These are phyloP conservation scores for Pollenia angustigena DNA, from an alignment of 2,888 invertebrate species.

Conservation along the genomic window DNA sequence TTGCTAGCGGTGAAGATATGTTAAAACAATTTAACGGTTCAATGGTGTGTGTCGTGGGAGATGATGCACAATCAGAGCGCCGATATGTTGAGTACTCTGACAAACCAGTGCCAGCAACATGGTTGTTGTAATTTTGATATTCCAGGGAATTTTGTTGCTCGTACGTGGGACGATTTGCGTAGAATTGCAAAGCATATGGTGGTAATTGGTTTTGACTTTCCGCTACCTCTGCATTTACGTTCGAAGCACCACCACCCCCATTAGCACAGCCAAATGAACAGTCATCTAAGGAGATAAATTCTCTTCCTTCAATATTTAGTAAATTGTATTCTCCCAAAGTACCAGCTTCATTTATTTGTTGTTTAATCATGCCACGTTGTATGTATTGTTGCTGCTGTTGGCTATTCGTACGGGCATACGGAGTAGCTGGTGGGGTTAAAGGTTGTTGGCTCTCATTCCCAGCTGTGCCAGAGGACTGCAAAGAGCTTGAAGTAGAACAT, in stretches of 20 bases:
- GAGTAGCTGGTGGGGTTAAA: conserved; percentile 83
- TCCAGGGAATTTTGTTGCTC: conserved; percentile 68
- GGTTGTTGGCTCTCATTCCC: conserved; percentile 77
- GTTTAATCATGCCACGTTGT: conserved; percentile 76
- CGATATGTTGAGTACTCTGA: conserved; percentile 45
- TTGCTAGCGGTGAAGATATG: conserved; percentile 65
- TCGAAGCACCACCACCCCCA: conserved; percentile 24
- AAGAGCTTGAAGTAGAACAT: conserved; percentile 82
- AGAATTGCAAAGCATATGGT: conserved; percentile 66
- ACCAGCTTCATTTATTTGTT: conserved; percentile 40
- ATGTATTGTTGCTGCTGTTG: conserved; percentile 73
- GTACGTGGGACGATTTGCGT: conserved; percentile 52
- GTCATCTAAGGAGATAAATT: conserved; percentile 78
- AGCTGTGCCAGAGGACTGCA: conserved; percentile 79
- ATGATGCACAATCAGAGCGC: conserved; percentile 68
- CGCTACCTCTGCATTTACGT: conserved; percentile 35
- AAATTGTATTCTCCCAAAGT: conserved; percentile 78
- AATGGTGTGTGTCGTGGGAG: conserved; percentile 80
- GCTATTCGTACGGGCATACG: conserved; percentile 74
- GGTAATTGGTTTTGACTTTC: conserved; percentile 65
- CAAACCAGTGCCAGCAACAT: conserved; percentile 54
- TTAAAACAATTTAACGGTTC: conserved; percentile 82
- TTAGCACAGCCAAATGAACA: conserved; percentile 60
- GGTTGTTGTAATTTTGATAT: conserved; percentile 69
- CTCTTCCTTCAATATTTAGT: conserved; percentile 79